Percentiles rank a stretch among this genome's conserved stretches.
phyloP scores from a whole-genome alignment of 2,113 vertebrate species.

The Echinops telfairi region DNA sequence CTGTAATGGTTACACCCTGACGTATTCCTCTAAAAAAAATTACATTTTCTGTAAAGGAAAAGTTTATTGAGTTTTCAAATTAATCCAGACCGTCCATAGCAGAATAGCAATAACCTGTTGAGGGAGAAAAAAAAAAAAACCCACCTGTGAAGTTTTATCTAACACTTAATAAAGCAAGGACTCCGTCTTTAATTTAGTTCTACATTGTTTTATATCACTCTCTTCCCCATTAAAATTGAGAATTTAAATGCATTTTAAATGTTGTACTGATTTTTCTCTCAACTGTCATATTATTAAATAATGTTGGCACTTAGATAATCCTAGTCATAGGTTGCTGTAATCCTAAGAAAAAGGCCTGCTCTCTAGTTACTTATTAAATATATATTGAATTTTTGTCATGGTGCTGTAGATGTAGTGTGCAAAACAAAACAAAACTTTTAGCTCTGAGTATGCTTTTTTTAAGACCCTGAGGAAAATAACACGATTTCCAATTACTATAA shows the following conservation, averaged over 20 bases:
- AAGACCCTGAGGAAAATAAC: constrained; percentile 61
- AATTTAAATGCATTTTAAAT: constrained; percentile 73
- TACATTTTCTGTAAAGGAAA: constrained; percentile 72
- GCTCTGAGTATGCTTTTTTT: constrained; percentile 57
- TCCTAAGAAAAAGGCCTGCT: constrained; percentile 78
- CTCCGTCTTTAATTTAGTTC: constrained; percentile 77
- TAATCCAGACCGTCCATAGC: constrained; percentile 64
- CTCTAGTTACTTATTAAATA: constrained; percentile 80
- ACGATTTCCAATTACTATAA: constrained; percentile 23
- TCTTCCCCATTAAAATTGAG: constrained; percentile 68
- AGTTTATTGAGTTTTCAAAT: constrained; percentile 66
- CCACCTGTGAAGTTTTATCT: constrained; percentile 65
- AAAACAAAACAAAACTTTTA: constrained; percentile 75
- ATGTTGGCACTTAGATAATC: constrained; percentile 71
- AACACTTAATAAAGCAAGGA: constrained; percentile 73
- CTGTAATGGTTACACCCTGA: constrained; percentile 63
- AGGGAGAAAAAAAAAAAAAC: constrained; percentile 55
- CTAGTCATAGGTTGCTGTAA: constrained; percentile 74
- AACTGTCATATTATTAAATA: constrained; percentile 72
- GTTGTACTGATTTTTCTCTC: constrained; percentile 74
- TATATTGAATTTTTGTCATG: constrained; percentile 72
- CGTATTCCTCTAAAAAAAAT: constrained; percentile 69
- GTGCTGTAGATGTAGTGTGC: constrained; percentile 59
- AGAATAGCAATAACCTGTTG: constrained; percentile 71
- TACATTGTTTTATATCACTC: constrained; percentile 64